Conservation (phyloP, 2,888 invertebrate genomes). For the Timema cristinae region DNA sequence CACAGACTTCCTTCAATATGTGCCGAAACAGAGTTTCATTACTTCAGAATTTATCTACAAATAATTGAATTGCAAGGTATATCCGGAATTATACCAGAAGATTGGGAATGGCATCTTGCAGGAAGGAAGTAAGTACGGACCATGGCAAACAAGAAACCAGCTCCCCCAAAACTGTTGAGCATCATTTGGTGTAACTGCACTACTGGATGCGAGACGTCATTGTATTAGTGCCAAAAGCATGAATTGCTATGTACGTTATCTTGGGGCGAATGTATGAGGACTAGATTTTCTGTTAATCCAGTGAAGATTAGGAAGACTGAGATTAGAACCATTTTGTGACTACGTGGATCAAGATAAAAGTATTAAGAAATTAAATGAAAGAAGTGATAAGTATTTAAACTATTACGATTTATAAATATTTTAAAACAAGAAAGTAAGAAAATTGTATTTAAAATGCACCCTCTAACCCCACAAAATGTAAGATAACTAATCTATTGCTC, state of each 20-base stretch:
- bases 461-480: too few species aligned
- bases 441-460: too few species aligned
- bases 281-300: conserved; percentile 2
- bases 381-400: too few species aligned
- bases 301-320: conserved; percentile 2
- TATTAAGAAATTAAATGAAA: too few species aligned
- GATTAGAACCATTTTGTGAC: too few species aligned
- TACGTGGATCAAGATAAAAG: too few species aligned
- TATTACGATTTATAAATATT: background rate
- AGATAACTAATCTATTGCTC: too few species aligned
- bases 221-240: background rate
- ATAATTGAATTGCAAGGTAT: conserved; percentile 9
- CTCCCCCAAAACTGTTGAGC: conserved; percentile 1
- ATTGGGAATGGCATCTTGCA: conserved; percentile 12
- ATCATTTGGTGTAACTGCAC: conserved; percentile 6
- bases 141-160: conserved; percentile 11
- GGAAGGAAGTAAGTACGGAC: background rate
- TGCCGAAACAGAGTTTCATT: background rate
- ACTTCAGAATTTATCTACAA: conserved; percentile 8
- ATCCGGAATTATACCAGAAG: conserved; percentile 4
- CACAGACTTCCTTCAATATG: conserved; percentile 4
- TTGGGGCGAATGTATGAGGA: conserved; percentile 3
- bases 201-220: background rate
- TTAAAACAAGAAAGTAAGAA: background rate
- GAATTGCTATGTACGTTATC: conserved; percentile 9